phyloP scores from a whole-genome alignment of 2,113 vertebrate genomes.

The Cyanoderma ruficeps region DNA sequence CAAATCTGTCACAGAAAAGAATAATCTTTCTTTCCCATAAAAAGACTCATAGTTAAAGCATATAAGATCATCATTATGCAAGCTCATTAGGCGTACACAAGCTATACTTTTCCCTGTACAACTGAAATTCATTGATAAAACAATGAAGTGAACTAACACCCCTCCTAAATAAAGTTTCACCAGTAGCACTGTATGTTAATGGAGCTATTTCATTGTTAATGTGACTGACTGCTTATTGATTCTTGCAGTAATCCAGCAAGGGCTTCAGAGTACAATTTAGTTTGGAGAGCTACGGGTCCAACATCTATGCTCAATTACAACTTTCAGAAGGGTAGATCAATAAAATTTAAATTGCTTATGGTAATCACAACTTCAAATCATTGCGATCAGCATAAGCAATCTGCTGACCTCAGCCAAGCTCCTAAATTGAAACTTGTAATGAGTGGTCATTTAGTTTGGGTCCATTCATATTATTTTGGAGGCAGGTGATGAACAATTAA shows the following conservation, averaged over 20 bases:
- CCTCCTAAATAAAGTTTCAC: conserved; percentile 86
- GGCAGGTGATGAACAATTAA: conserved; percentile 82
- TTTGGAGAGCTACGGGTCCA: conserved; percentile 78
- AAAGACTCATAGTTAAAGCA: conserved; percentile 51
- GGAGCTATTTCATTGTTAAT: conserved; percentile 90
- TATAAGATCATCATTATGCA: conserved; percentile 67
- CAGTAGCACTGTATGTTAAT: conserved; percentile 85
- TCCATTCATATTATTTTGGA: conserved; percentile 84
- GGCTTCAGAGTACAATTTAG: conserved; percentile 81
- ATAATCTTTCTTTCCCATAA: conserved; percentile 20
- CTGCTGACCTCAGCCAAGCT: conserved; percentile 89
- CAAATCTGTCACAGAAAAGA: conserved; percentile 58
- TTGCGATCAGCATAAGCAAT: conserved; percentile 92
- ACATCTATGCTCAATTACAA: conserved; percentile 92
- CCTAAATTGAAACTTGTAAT: conserved; percentile 84
- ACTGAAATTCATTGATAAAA: conserved; percentile 82
- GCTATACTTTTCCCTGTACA: conserved; percentile 72
- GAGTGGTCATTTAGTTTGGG: conserved; percentile 82
- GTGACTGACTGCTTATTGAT: conserved; percentile 90
- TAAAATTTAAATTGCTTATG: conserved; percentile 99
- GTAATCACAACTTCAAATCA: conserved; percentile 95
- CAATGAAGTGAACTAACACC: conserved; percentile 79
- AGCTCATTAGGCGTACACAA: conserved; percentile 76
- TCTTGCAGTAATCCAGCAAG: conserved; percentile 79
- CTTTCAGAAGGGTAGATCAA: conserved; percentile 91